Base-by-base conservation (phyloP, 2,797 vertebrate genomes). In the Uromys caudimaculatus region DNA sequence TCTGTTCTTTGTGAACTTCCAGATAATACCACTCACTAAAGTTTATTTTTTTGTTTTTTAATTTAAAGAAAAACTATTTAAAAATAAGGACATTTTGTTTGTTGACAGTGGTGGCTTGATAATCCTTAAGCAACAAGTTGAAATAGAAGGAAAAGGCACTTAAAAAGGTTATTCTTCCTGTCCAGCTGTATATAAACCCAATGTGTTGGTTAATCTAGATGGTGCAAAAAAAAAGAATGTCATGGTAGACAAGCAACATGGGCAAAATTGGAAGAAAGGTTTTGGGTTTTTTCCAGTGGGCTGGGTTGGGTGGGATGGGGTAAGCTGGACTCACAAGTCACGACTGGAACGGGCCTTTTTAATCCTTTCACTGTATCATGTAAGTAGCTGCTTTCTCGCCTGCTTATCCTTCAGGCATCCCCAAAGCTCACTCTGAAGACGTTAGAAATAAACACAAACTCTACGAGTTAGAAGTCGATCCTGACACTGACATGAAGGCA, bases 301-400 rank as follows among this genome's bases (percentile, higher is more conserved):
- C 83, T 0, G 50, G 93, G 96, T 52, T 47, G 83, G 62, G 82
- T 67, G 60, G 90, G 89, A 89, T 95, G 79, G 97, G 96, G 81
- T 6, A 91, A 94, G 89, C 93, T 97, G 98, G 98, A 98, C 98
- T 98, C 97, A 93, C 98, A 98, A 98, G 97, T 98, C 98, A 97
- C 96, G 3, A 98, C 98, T 98, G 98, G 97, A 97, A 98, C 97
- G 97, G 98, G 98, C 98, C 98, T 98, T 98, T 98, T 98, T 97
- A 96, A 96, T 98, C 98, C 98, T 98, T 97, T 98, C 98, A 97
- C 98, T 98, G 83, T 98, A 98, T 99, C 98, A 98, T 98, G 98
- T 98, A 98, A 98, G 98, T 98, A 98, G 98, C 98, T 98, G 98
- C 98, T 98, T 98, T 97, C 98, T 97, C 97, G 98, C 98, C 98